These are phyloP conservation scores for Parelbella ahira DNA, from an alignment of 2,888 invertebrate species.

Conservation along the genomic window DNA sequence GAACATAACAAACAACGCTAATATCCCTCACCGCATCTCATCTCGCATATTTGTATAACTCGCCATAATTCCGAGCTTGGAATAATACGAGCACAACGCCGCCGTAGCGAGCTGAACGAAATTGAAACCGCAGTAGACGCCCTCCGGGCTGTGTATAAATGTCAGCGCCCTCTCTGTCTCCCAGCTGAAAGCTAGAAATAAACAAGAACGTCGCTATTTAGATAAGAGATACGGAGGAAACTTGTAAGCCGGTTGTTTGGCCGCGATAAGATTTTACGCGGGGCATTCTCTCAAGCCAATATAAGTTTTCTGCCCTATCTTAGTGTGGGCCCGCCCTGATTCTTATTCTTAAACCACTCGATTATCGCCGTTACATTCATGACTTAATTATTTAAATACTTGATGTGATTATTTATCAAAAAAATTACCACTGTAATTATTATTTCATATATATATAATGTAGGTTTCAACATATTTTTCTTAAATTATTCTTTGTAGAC, in stretches of 20 bases:
- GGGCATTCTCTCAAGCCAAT: slow-evolving; percentile 42
- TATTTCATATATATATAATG: too few relatives aligned
- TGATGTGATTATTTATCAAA: not conserved
- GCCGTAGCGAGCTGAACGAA: slow-evolving; percentile 8
- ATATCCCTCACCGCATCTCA: slow-evolving; percentile 17
- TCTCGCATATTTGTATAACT: slow-evolving; percentile 22
- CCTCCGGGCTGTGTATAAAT: slow-evolving; percentile 22
- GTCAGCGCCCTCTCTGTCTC: slow-evolving; percentile 27
- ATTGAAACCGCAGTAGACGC: slow-evolving; percentile 16
- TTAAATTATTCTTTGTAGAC: too few relatives aligned
- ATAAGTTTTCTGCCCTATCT: slow-evolving; percentile 51
- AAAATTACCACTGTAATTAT: too few relatives aligned
- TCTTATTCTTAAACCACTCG: slow-evolving; percentile 9
- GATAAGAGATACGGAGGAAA: slow-evolving; percentile 48
- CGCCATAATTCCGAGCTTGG: slow-evolving; percentile 20
- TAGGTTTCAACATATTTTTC: too few relatives aligned
- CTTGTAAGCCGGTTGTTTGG: slow-evolving; percentile 47
- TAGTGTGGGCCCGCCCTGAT: not conserved
- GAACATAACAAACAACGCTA: slow-evolving; percentile 15
- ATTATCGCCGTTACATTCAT: slow-evolving; percentile 5
- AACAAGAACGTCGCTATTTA: slow-evolving; percentile 45
- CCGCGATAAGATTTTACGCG: slow-evolving; percentile 50
- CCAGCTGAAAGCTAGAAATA: slow-evolving; percentile 32
- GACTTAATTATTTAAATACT: not conserved
- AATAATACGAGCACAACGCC: slow-evolving; percentile 18